Evolutionary conservation across 2,797 vertebrate species (phyloP).

Genomic region (Botia kubotai): DNA sequence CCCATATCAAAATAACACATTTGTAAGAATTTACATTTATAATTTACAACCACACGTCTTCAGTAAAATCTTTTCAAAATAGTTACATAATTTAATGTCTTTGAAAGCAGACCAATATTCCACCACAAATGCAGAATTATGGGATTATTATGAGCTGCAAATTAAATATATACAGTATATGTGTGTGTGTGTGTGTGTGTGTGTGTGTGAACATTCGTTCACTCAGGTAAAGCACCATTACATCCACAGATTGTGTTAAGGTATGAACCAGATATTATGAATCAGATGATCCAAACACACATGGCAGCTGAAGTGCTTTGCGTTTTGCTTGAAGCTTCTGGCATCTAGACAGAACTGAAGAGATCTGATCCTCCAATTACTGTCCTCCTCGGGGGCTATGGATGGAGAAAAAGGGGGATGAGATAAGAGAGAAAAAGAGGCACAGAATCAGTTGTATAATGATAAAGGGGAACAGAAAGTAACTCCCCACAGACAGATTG

Average conservation of each 20-base stretch:
- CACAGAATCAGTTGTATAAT: conserved; percentile 50
- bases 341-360: neutral
- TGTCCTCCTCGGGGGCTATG: conserved; percentile 43
- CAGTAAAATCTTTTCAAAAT: conserved; percentile 1
- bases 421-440: conserved; percentile 51
- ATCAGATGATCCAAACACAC: neutral
- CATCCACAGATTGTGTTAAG: neutral
- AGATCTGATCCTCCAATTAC: conserved; percentile 43
- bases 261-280: neutral
- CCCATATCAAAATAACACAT: neutral
- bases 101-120: too few species aligned
- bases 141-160: too few species aligned
- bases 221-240: neutral
- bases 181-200: neutral
- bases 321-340: neutral
- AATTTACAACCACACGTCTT: neutral
- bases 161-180: neutral
- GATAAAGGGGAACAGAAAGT: conserved; percentile 47
- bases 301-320: neutral
- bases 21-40: neutral
- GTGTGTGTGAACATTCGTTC: neutral
- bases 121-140: too few species aligned
- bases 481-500: conserved; percentile 49
- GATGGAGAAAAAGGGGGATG: conserved; percentile 42
- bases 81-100: neutral